Base-by-base conservation (phyloP, 2,797 vertebrate genomes). In the Vipera latastei region DNA sequence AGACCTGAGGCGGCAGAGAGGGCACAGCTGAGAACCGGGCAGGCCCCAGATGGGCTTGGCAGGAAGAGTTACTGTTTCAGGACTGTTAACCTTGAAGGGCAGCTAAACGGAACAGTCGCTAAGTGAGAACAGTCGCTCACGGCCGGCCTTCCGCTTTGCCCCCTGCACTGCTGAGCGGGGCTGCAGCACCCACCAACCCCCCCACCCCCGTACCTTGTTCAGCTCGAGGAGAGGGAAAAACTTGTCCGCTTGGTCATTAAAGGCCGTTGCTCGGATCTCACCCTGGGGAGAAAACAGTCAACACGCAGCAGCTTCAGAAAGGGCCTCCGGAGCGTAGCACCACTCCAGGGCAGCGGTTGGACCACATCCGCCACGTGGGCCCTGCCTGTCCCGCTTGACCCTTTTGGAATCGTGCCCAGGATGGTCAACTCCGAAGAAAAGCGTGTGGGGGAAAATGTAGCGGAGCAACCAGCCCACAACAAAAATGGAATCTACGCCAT, bases 171-270 rank as follows among this genome's bases (percentile, higher is more conserved):
- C 93, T 93, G 28, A 55, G 95, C 95, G 25, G 16, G 92, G 89
- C 93, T 94, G 90, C 7, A 3, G 89, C 11, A 86, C 90, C 48
- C 63, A 5, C 28, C 55, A 88, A 12, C 55, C 55, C 4, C 26
- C 11, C 1, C 3, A 2, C 51, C 12, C 55, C 55, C 11, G 1
- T 98, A 99, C 99, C 98, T 99, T 99, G 96, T 99, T 99, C 95
- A 98, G 96, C 95, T 99, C 99, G 65, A 99, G 97, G 18, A 99
- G 97, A 14, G 97, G 96, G 97, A 96, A 99, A 97, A 99, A 99
- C 96, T 99, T 99, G 98, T 99, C 99, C 96, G 98, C 99, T 97
- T 99, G 99, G 92, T 99, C 98, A 91, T 99, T 99, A 97, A 99
- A 99, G 90, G 98, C 99, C 25, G 99, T 99, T 86, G 98, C 98